Conservation (phyloP, 2,113 vertebrate species). For the Campylorhamphus procurvoides region DNA sequence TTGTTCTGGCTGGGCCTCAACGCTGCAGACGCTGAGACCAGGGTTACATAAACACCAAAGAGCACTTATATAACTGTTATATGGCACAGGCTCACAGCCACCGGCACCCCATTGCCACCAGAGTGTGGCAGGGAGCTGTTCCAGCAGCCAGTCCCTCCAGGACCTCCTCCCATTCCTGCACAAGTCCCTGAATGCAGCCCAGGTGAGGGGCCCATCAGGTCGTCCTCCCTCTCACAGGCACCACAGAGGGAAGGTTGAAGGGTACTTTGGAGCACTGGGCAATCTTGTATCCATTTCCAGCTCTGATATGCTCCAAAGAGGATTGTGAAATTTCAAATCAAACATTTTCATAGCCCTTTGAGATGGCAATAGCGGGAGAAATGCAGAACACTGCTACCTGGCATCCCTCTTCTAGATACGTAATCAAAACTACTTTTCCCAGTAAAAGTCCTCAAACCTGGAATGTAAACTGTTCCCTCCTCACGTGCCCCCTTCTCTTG, state of each 20-base stretch:
- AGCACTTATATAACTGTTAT: conserved; percentile 66
- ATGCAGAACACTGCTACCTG: background rate
- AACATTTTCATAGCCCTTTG: background rate
- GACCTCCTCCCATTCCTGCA: background rate
- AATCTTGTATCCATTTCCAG: background rate
- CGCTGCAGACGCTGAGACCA: conserved; percentile 2
- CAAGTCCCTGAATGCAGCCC: background rate
- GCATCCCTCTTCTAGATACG: background rate
- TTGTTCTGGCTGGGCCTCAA: conserved; percentile 56
- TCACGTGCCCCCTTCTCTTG: rapidly evolving
- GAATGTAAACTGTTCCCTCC: background rate
- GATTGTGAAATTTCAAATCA: background rate
- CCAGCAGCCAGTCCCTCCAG: background rate
- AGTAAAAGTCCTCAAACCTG: background rate
- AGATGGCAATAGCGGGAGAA: background rate
- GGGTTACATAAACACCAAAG: conserved; percentile 69
- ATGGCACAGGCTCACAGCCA: conserved; percentile 40
- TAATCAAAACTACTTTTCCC: background rate
- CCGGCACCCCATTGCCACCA: background rate
- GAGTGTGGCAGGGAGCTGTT: background rate
- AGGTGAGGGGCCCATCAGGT: rapidly evolving
- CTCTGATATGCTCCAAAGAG: background rate
- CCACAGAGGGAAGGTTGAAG: background rate
- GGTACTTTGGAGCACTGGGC: background rate
- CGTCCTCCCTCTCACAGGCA: rapidly evolving